Base-by-base conservation (phyloP, 2,113 vertebrate species). In the Anolis carolinensis region DNA sequence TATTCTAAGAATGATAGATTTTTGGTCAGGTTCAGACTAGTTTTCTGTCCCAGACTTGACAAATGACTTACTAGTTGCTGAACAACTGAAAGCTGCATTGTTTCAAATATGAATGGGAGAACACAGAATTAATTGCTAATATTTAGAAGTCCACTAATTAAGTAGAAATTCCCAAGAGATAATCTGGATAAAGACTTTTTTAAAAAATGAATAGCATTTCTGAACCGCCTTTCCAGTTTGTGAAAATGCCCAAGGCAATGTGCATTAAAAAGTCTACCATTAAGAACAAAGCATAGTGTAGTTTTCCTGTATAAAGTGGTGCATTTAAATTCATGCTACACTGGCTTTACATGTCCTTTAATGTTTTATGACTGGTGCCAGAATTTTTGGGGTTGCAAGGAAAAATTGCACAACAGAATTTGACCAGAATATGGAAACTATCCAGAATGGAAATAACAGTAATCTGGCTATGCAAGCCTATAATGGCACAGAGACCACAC, bases 401-500 rank as follows among this genome's bases (percentile, higher is more conserved):
- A 83, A 25, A 90, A 88, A 88, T 71, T 76, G 89, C 92, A 88
- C 90, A 93, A 91, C 90, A 94, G 30, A 88, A 84, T 93, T 21
- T 91, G 89, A 89, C 88, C 55, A 92, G 91, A 93, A 91, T 78
- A 82, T 92, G 93, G 91, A 93, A 94, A 83, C 34, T 59, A 87
- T 89, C 93, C 94, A 92, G 84, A 82, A 92, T 95, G 94, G 92
- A 94, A 96, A 91, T 80, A 86, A 89, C 81, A 89, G 86, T 89
- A 92, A 92, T 94, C 83, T 93, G 92, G 85, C 86, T 88, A 88
- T 94, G 91, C 50, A 79, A 25, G 27, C 59, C 2, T 87, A 89
- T 74, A 93, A 92, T 95, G 88, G 90, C 83, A 89, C 34, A 21
- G 21, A 94, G 91, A 94, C 93, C 93, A 92, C 92, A 90, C 88